phyloP scores from a whole-genome alignment of 2,797 vertebrate species.

The Parambassis ranga region DNA sequence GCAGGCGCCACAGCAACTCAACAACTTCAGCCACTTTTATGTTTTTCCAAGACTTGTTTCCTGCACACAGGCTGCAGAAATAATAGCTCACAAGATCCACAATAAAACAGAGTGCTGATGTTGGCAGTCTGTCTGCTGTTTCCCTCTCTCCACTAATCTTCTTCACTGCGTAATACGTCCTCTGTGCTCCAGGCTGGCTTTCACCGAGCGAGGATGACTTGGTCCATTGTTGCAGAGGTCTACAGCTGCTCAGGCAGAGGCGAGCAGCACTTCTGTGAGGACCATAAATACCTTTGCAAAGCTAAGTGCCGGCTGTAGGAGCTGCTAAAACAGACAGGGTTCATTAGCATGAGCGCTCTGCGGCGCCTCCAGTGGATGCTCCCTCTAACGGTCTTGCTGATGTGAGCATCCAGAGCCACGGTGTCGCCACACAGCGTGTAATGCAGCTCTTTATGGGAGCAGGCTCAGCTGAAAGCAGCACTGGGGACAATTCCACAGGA shows the following conservation, averaged over 20 bases:
- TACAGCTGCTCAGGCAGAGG: constrained; percentile 2
- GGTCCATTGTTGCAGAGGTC: constrained; percentile 17
- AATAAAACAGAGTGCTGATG: constrained; percentile 60
- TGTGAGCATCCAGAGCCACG: background rate
- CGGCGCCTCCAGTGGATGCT: too few species aligned
- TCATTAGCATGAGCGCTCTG: too few species aligned
- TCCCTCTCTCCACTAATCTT: constrained; percentile 53
- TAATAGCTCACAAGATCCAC: constrained; percentile 37
- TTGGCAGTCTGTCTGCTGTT: constrained; percentile 59
- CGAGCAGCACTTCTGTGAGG: background rate
- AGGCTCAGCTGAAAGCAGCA: constrained; percentile 25
- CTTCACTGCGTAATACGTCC: constrained; percentile 51
- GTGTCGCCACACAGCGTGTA: background rate
- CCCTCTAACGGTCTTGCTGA: too few species aligned
- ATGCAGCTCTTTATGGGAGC: background rate
- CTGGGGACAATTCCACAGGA: constrained; percentile 38
- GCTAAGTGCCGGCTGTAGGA: too few species aligned
- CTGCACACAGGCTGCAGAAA: constrained; percentile 50
- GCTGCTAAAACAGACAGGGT: too few species aligned
- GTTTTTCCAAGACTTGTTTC: constrained; percentile 65
- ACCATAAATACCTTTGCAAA: background rate
- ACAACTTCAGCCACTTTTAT: constrained; percentile 54
- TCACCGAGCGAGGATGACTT: constrained; percentile 27
- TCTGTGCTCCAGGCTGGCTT: constrained; percentile 38
- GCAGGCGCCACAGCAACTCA: constrained; percentile 48